Base-by-base conservation (phyloP, 2,113 vertebrate genomes). In the Reinhardtius hippoglossoides region DNA sequence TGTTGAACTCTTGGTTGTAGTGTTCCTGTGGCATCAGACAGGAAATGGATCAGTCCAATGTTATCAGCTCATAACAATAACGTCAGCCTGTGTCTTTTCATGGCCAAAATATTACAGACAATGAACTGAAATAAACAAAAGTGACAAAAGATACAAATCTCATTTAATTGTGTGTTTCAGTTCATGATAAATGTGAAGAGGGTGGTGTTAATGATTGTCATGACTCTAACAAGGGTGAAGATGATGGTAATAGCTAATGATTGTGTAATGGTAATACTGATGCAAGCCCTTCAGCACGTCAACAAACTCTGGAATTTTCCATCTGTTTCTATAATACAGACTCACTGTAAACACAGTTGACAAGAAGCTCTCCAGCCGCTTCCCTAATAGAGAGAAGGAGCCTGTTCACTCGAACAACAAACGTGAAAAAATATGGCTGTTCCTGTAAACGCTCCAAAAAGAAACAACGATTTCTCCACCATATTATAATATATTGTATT, bases 271-370 rank as follows among this genome's bases (percentile, higher is more conserved):
- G 42, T 72, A 31, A 74, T 48, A 26, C 46, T 84, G 80, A 78
- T 3, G 65, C 72, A 73, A 82, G 44, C 5, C 42, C 18, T 4
- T 61, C 35, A 31, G 46, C 60, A 76, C 44, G 58, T 83, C 65
- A 74, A 72, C 77, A 74, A 73, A 74, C 74, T 42, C 40, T 23
- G 81, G 90, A 87, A 87, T 87, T 61, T 84, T 86, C 87, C 76
- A 18, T 78, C 55, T 84, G 85, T 84, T 82, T 81, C 71, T 77
- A 67, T 70, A 79, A 81, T 24, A 76, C 76, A 83, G 61, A 68
- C 71, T 74, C 44, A 27, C 57, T 84, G 74, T 90, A 87, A 89
- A 91, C 87, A 88, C 68, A 52, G 56, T 26, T 67, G 76, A 86
- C 82, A 75, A 75, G 82, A 90, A 42, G 71, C 66, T 85, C 59